Evolutionary conservation across 2,888 invertebrate species (phyloP), one percentile per base, ranked within the genome.

Genomic region (Hemicrepidius hirtus): DNA sequence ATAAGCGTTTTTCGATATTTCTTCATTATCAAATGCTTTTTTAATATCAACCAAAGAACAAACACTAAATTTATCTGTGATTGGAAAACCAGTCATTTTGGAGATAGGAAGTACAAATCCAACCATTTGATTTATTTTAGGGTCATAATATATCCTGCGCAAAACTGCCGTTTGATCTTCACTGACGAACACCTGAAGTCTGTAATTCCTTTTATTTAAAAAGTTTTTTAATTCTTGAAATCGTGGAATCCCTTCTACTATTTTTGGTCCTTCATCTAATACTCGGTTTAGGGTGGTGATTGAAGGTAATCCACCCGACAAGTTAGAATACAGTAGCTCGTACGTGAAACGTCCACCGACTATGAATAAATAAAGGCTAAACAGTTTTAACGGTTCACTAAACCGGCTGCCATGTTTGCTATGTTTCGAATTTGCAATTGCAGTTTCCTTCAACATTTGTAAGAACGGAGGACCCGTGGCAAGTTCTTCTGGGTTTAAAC

Each of bases 111-210:
- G 12, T 35, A 73, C 71, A 68, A 79, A 79, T 71, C 79, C 79
- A 21, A 80, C 67, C n/a, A 79, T 49, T 66, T 78, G 77, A 40
- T 79, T 81, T 13, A 64, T 75, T 64, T 40, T 77, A 7, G 72
- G 35, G 28, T 79, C 71, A 37, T 80, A 80, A 16, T 18, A 18
- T 18, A 46, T 18, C 16, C 40, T 40, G 10, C n/a, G 10, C 3
- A 40, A 10, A 40, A 40, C n/a, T 40, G 40, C 40, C 18, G 44
- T 46, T 46, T 46, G 44, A 18, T 46, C 44, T 46, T 46, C 44
- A 13, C 16, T 16, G 13, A 46, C 44, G 7, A 46, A 16, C 3
- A 46, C 16, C 13, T 46, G 44, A 46, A 46, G 44, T 13, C 3
- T 13, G 18, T 46, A 46, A 18, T 18, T 46, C 18, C 9, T 13